Percentiles rank a stretch among this genome's conserved stretches.
These are phyloP conservation scores for Ditylenchus dipsaci DNA, from an alignment of 1,140 invertebrate species.

Conservation along the genomic window DNA sequence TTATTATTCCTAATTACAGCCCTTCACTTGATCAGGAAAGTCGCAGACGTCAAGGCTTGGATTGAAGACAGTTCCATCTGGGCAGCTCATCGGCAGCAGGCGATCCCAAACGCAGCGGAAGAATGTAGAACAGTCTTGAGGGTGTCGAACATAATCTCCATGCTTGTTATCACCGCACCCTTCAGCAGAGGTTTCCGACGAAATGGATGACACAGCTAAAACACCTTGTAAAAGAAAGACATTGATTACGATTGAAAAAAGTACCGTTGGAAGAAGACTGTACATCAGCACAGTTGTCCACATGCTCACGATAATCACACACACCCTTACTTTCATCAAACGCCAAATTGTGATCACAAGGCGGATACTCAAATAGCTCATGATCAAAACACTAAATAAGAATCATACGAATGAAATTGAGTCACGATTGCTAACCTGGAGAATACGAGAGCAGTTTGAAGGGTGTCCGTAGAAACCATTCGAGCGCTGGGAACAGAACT, in stretches of 20 bases:
- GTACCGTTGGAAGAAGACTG: too few relatives aligned
- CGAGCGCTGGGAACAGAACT: slow-evolving; percentile 5
- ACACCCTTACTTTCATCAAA: slow-evolving; percentile 9
- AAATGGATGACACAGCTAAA: not conserved
- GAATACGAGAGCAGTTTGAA: slow-evolving; percentile 9
- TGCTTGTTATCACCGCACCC: slow-evolving; percentile 3
- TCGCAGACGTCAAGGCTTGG: slow-evolving; percentile 19
- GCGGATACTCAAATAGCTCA: slow-evolving; percentile 10
- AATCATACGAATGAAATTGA: slow-evolving; percentile 11
- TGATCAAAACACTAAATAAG: slow-evolving; percentile 21
- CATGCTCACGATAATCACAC: slow-evolving; percentile 22
- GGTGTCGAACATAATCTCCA: slow-evolving; percentile 15
- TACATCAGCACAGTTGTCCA: slow-evolving; percentile 1
- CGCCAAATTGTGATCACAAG: slow-evolving; percentile 10
- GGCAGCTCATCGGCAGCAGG: slow-evolving; percentile 17
- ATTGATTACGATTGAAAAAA: too few relatives aligned
- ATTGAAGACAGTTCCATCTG: slow-evolving; percentile 24
- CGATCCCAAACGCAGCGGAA: slow-evolving; percentile 23
- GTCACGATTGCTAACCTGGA: slow-evolving; percentile 5
- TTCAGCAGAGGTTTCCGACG: not conserved
- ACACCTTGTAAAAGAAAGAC: not conserved
- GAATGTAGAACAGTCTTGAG: slow-evolving; percentile 4
- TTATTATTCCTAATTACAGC: not conserved
- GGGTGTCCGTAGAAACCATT: slow-evolving; percentile 26
- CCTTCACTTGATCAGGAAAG: slow-evolving; percentile 15